Conservation (phyloP, 2,888 invertebrate genomes). For the Agonum fuliginosum region DNA sequence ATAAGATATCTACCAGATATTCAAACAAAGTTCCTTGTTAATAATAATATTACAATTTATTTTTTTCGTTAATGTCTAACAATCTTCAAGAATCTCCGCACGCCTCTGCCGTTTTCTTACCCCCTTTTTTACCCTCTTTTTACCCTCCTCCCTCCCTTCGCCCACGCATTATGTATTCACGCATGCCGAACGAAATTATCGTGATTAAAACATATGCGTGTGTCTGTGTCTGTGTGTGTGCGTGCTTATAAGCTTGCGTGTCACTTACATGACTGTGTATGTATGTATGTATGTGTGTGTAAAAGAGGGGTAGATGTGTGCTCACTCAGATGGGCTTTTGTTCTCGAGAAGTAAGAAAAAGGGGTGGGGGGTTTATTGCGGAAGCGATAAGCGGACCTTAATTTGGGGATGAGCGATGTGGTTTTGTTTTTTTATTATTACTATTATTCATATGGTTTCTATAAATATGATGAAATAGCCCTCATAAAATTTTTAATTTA, state of each 20-base stretch:
- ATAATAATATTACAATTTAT: too few relatives aligned
- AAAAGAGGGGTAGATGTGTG: background rate
- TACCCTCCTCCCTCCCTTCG: conserved; percentile 1
- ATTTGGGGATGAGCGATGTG: too few relatives aligned
- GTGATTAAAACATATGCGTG: conserved; percentile 53
- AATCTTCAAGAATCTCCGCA: background rate
- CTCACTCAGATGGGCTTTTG: conserved; percentile 25
- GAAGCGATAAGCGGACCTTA: conserved; percentile 58
- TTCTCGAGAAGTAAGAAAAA: conserved; percentile 1
- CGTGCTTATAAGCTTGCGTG: background rate
- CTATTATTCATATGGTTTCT: too few relatives aligned
- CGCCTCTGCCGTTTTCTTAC: conserved; percentile 66
- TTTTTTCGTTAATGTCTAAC: background rate
- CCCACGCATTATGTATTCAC: conserved; percentile 47
- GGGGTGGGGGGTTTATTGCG: conserved; percentile 40
- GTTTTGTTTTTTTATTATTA: too few relatives aligned
- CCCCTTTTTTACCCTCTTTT: conserved; percentile 66
- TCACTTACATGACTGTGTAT: background rate
- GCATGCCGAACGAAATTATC: conserved; percentile 55
- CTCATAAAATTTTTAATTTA: too few relatives aligned
- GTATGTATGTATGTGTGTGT: conserved; percentile 36
- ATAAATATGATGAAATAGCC: too few relatives aligned
- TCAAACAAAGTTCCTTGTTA: too few relatives aligned
- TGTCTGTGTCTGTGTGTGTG: conserved; percentile 14
- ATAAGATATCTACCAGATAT: too few relatives aligned